Evolutionary conservation across 2,888 invertebrate genomes (phyloP).

Genomic region (Cephus pulcher): DNA sequence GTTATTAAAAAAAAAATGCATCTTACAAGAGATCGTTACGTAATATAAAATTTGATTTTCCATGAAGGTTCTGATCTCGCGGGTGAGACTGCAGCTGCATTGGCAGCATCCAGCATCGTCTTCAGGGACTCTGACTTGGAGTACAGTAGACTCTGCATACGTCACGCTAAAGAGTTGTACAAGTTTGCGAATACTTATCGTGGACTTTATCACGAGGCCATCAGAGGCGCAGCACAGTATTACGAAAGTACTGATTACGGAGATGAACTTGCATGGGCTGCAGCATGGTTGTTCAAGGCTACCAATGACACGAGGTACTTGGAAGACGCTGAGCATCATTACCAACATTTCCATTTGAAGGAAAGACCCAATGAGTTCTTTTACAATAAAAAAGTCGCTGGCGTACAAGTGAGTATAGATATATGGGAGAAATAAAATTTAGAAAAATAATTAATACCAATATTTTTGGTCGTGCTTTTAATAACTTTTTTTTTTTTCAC

Average conservation of each 20-base stretch:
- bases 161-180: slow-evolving; percentile 69
- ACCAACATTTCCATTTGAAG: slow-evolving; percentile 67
- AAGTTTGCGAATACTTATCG: slow-evolving; percentile 67
- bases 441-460: slow-evolving; percentile 12
- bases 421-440: not conserved
- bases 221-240: slow-evolving; percentile 68
- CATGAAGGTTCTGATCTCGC: slow-evolving; percentile 71
- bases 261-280: slow-evolving; percentile 72
- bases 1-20: no score
- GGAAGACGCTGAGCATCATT: slow-evolving; percentile 68
- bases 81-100: slow-evolving; percentile 72
- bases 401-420: slow-evolving; percentile 65
- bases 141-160: slow-evolving; percentile 65
- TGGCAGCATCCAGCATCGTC: slow-evolving; percentile 70
- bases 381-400: slow-evolving; percentile 71
- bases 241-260: slow-evolving; percentile 69
- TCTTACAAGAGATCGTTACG: not conserved
- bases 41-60: not conserved
- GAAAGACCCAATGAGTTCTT: slow-evolving; percentile 69
- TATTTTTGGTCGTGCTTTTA: not conserved
- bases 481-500: slow-evolving; percentile 1
- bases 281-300: slow-evolving; percentile 70
- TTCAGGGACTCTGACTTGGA: slow-evolving; percentile 65
- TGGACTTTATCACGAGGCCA: slow-evolving; percentile 69
- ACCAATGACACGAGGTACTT: slow-evolving; percentile 67